Evolutionary conservation across 2,888 invertebrate species (phyloP).

Genomic region (Lapara coniferarum): DNA sequence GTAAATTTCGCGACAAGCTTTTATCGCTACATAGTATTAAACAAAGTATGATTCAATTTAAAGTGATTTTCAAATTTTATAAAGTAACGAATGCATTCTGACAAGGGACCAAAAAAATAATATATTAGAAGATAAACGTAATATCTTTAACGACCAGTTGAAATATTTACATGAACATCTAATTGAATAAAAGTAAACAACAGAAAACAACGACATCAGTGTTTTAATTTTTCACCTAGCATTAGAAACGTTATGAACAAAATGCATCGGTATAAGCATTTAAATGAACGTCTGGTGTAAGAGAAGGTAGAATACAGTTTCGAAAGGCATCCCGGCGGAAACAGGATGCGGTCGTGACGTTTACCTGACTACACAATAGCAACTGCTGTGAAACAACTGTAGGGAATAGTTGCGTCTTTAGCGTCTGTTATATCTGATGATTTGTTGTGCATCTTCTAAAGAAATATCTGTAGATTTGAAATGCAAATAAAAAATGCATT

Average conservation of each 20-base stretch:
- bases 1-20: no score
- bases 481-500: not conserved
- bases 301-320: conserved; percentile 11
- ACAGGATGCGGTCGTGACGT: conserved; percentile 63
- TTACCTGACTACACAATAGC: conserved; percentile 54
- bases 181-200: no score
- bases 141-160: no score
- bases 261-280: not conserved
- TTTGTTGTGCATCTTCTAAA: conserved; percentile 9
- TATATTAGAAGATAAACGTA: no score
- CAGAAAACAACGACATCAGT: no score
- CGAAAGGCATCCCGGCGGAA: conserved; percentile 54
- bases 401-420: conserved; percentile 50
- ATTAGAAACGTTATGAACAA: conserved; percentile 1
- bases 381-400: conserved; percentile 49
- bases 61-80: no score
- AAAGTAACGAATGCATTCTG: no score
- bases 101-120: no score
- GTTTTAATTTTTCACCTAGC: not conserved
- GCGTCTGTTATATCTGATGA: conserved; percentile 38
- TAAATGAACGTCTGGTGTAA: conserved; percentile 17
- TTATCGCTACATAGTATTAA: no score
- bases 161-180: no score
- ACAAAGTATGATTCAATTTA: no score
- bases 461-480: not conserved